Percentiles rank a stretch among this genome's conserved stretches.
These are phyloP conservation scores for Meta bourneti DNA, from an alignment of 2,888 invertebrate species.

Conservation along the genomic window DNA sequence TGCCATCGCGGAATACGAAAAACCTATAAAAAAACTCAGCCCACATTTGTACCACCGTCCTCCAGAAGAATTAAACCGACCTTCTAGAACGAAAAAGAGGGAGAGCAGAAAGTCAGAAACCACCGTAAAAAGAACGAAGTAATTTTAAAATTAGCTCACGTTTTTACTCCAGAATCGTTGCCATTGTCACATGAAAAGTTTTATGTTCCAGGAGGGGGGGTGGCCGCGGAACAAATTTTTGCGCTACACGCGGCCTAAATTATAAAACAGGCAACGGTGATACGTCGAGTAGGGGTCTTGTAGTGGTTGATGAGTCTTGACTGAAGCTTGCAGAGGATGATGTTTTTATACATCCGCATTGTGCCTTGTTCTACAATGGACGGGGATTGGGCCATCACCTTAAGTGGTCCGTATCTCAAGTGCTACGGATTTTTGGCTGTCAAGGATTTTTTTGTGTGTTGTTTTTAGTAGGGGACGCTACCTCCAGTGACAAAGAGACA, in stretches of 20 bases:
- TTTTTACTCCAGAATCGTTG: constrained; percentile 46
- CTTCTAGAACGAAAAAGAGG: background rate
- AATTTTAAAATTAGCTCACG: constrained; percentile 75
- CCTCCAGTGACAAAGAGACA: background rate
- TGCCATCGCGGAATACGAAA: constrained; percentile 20
- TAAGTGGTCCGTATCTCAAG: background rate
- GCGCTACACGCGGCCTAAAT: constrained; percentile 47
- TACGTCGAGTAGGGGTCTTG: background rate
- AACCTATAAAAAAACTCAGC: constrained; percentile 17
- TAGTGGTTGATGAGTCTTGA: constrained; percentile 31
- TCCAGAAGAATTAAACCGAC: constrained; percentile 23
- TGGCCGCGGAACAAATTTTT: constrained; percentile 14
- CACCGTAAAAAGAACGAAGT: constrained; percentile 30
- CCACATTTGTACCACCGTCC: background rate
- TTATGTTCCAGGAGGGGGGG: constrained; percentile 38
- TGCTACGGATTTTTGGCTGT: background rate
- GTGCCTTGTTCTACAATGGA: background rate
- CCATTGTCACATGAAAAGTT: constrained; percentile 59
- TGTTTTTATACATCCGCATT: background rate
- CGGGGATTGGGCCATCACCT: background rate
- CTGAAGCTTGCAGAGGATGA: constrained; percentile 1
- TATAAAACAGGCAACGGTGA: constrained; percentile 31
- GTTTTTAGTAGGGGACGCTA: background rate
- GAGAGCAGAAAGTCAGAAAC: background rate
- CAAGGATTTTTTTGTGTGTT: background rate